Evolutionary conservation across 2,797 vertebrate genomes (phyloP).

Genomic region (Ctenopoma multispine): DNA sequence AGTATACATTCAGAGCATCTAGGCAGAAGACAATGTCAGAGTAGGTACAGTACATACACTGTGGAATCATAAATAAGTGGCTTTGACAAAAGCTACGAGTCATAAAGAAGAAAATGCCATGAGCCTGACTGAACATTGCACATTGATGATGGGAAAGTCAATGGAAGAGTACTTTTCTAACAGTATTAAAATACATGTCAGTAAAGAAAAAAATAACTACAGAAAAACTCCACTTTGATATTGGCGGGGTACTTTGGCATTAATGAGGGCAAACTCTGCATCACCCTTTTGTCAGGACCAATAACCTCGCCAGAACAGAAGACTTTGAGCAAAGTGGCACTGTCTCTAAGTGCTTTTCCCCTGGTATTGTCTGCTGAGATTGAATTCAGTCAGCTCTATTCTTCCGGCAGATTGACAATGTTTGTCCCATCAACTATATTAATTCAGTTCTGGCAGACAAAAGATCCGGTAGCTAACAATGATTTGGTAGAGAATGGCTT

Average conservation of each 20-base stretch:
- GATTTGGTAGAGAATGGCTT: slow-evolving; percentile 77
- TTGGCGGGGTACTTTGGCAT: slow-evolving; percentile 62
- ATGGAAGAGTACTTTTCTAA: slow-evolving; percentile 9
- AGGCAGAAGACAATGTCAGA: slow-evolving; percentile 70
- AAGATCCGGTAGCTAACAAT: slow-evolving; percentile 82
- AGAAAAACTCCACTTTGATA: slow-evolving; percentile 42
- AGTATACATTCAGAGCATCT: slow-evolving; percentile 67
- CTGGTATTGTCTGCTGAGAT: slow-evolving; percentile 82
- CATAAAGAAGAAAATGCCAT: slow-evolving; percentile 28
- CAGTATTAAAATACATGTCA: slow-evolving; percentile 32
- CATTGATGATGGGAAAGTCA: background rate
- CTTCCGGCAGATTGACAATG: slow-evolving; percentile 85
- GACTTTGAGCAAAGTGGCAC: slow-evolving; percentile 73
- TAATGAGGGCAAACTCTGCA: slow-evolving; percentile 80
- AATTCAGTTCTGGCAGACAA: slow-evolving; percentile 83
- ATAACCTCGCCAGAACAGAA: slow-evolving; percentile 79
- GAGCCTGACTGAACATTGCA: slow-evolving; percentile 4
- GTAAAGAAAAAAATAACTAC: slow-evolving; percentile 12
- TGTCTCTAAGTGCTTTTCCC: slow-evolving; percentile 66
- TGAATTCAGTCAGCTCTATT: slow-evolving; percentile 85
- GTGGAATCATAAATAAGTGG: slow-evolving; percentile 49
- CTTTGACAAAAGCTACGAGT: slow-evolving; percentile 83
- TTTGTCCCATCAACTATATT: slow-evolving; percentile 85
- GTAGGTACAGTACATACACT: slow-evolving; percentile 62
- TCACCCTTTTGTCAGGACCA: slow-evolving; percentile 74